Evolutionary conservation across 2,797 vertebrate species (phyloP).

Genomic region (Darevskia nairensis): DNA sequence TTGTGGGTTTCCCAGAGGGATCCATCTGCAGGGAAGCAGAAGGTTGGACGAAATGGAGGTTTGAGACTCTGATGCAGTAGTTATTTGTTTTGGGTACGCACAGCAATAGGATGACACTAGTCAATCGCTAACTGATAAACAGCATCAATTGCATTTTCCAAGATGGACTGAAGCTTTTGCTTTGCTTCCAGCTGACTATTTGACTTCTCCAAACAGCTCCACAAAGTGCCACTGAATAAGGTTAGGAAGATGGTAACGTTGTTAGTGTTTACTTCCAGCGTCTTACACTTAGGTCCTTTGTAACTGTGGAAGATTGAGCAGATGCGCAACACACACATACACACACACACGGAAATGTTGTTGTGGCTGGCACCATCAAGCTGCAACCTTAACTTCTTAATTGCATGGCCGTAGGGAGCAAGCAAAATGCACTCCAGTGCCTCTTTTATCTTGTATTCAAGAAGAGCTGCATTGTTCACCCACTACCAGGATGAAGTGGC

Average conservation of each 20-base stretch:
- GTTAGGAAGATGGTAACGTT: constrained; percentile 20
- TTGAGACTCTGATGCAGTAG: no score
- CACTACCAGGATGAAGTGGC: background rate
- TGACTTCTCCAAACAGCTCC: background rate
- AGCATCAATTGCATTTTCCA: background rate
- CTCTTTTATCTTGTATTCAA: constrained; percentile 34
- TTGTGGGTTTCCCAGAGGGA: background rate
- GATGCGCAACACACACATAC: background rate
- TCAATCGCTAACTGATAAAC: background rate
- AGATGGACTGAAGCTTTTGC: background rate
- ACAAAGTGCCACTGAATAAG: background rate
- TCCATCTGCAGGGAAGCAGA: background rate
- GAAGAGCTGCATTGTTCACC: constrained; percentile 7
- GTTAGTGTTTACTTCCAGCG: background rate
- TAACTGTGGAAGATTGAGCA: background rate
- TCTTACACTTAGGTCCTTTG: constrained; percentile 30
- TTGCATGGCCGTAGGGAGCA: constrained; percentile 41
- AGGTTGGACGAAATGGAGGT: background rate
- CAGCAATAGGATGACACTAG: background rate
- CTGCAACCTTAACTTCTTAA: background rate
- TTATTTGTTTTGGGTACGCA: background rate
- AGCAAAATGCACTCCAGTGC: constrained; percentile 18
- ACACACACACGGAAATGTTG: background rate
- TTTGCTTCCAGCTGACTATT: background rate
- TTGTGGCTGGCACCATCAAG: constrained; percentile 24